A percentile compares a stretch with the other conserved stretches of the same genome.
phyloP scores from a whole-genome alignment of 1,140 invertebrate genomes.

The Halictus rubicundus region DNA sequence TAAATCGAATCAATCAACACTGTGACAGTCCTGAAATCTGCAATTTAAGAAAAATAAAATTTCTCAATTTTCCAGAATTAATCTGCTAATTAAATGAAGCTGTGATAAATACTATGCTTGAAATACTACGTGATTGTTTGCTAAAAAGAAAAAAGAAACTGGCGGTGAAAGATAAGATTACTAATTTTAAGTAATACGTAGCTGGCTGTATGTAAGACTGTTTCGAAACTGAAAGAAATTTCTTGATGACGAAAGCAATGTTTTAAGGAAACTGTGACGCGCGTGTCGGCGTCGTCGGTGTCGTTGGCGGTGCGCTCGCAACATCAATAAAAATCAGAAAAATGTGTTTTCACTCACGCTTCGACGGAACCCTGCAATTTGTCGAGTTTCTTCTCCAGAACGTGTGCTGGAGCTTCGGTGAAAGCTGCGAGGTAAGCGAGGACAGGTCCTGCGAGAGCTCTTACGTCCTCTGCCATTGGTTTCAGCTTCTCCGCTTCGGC shows the following conservation, averaged over 20 bases:
- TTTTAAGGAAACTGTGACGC: not conserved
- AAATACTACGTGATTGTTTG: not conserved
- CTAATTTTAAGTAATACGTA: not conserved
- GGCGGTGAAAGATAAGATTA: no score
- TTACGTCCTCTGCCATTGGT: slow-evolving; percentile 78
- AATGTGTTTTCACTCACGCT: slow-evolving; percentile 82
- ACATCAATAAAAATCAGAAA: not conserved
- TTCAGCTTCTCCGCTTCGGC: slow-evolving; percentile 82
- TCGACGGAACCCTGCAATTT: slow-evolving; percentile 82
- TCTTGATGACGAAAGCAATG: not conserved
- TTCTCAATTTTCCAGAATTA: no score
- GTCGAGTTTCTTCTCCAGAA: slow-evolving; percentile 82
- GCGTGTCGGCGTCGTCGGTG: not conserved
- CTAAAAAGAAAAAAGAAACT: not conserved
- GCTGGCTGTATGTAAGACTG: no score
- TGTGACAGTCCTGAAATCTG: no score
- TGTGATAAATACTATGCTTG: no score
- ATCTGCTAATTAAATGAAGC: no score
- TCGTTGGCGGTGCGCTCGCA: not conserved
- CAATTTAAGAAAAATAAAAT: no score
- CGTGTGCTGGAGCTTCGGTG: slow-evolving; percentile 81
- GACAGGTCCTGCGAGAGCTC: slow-evolving; percentile 80
- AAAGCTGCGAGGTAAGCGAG: slow-evolving; percentile 83
- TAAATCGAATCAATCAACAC: no score
- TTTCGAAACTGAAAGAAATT: not conserved